Evolutionary conservation across 2,113 vertebrate species (phyloP), one percentile per base, ranked within the genome.

Genomic region (Sigmodon hispidus): DNA sequence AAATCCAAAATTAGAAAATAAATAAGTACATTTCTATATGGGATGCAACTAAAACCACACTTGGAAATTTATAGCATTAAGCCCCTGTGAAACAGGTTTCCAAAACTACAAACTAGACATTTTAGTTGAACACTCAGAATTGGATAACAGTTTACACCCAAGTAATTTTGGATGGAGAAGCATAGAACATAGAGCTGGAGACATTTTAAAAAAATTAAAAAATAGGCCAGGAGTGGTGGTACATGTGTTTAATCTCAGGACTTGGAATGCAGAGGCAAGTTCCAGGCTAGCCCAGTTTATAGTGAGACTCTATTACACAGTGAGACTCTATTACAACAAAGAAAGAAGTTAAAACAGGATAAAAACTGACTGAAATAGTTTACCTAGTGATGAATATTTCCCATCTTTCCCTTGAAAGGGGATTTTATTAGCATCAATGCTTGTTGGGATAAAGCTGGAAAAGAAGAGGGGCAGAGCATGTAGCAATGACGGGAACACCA

Each of bases 21-120:
- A 94, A 48, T 61, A 87, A 69, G 7, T 63, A 52, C 90, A 81
- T 95, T 85, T 45, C 19, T 83, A 4, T 87, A 34, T 70, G 48
- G 26, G 59, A 70, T 92, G 79, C 21, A 79, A 59, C 48, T 61
- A 80, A 94, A 92, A 40, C 13, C 34, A 43, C 12, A 34, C 59
- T 89, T 86, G 45, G 19, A 88, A 65, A 73, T 80, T 57, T 81
- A 76, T 55, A 87, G 77, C 45, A 76, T 40, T 85, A 67, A 77
- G 17, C 26, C 34, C 10, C 77, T 73, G 57, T 55, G 81, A 12
- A 96, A 69, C 22, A 63, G 40, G 45, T 34, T 65, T 90, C 45
- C 61, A 92, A 92, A 84, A 73, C 63, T n/a, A n/a, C 24, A 40
- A 73, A 75, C 43, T 89, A 84, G 88, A 87, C 40, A 43, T 91